These are phyloP conservation scores for Drosophila cyrtoloma DNA, from an alignment of 2,888 invertebrate genomes.

Conservation along the genomic window DNA sequence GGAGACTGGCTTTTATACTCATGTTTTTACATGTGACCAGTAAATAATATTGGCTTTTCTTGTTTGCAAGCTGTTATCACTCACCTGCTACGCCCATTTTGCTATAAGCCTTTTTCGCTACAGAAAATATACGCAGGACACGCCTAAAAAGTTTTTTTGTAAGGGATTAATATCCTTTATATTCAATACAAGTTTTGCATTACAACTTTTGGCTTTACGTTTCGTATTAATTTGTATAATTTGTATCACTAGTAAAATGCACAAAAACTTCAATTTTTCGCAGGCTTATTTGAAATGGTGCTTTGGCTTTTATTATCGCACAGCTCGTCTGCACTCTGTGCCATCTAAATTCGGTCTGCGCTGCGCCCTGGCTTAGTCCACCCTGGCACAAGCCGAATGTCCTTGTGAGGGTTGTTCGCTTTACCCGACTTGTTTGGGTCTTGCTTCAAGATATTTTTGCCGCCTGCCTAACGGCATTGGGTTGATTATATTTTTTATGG, in stretches of 20 bases:
- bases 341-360: constrained; percentile 56
- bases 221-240: background rate
- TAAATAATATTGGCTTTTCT: background rate
- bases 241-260: background rate
- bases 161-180: background rate
- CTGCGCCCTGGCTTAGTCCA: constrained; percentile 29
- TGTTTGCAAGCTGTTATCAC: constrained; percentile 43
- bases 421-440: constrained; percentile 56
- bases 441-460: constrained; percentile 56
- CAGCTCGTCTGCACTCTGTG: constrained; percentile 51
- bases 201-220: background rate
- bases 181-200: background rate
- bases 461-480: constrained; percentile 35
- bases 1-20: accelerated
- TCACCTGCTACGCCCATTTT: constrained; percentile 67
- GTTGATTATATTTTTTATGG: constrained; percentile 37
- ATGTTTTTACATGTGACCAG: too few relatives aligned
- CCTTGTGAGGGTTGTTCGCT: constrained; percentile 71
- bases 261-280: background rate
- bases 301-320: constrained; percentile 31
- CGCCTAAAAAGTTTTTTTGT: constrained; percentile 29
- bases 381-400: constrained; percentile 63
- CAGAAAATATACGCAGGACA: constrained; percentile 34
- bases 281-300: constrained; percentile 32
- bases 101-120: constrained; percentile 22